A percentile compares a stretch with the other conserved stretches of the same genome.
Evolutionary conservation across 2,797 vertebrate genomes (phyloP).

Genomic region (Anabacerthia variegaticeps): DNA sequence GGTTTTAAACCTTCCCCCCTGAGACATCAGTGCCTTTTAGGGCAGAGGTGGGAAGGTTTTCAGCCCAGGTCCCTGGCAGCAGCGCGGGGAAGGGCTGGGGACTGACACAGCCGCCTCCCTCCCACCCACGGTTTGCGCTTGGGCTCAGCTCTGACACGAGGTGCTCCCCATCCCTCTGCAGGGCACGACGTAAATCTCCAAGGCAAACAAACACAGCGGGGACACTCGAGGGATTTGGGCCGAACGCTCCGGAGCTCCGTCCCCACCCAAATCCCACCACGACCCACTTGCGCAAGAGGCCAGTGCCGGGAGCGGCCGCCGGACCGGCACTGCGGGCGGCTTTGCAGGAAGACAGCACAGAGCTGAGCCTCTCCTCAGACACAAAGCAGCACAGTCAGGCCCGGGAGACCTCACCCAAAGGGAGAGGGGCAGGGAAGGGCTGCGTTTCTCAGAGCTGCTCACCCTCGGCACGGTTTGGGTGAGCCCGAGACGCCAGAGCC

Average conservation of each 20-base stretch:
- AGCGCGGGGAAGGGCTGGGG: neutral
- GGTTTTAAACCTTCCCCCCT: neutral
- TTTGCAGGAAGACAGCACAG: neutral
- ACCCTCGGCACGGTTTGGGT: neutral
- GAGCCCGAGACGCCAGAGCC: neutral
- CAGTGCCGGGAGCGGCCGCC: neutral
- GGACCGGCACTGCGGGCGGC: accelerated
- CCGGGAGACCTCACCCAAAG: neutral
- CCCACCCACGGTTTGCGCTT: accelerated
- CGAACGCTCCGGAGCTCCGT: neutral
- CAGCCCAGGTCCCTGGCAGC: neutral
- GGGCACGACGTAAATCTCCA: neutral
- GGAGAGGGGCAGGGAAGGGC: constrained; percentile 29
- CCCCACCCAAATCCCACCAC: accelerated
- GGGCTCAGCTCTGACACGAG: neutral
- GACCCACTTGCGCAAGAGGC: neutral
- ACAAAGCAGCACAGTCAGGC: neutral
- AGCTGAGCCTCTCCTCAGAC: neutral
- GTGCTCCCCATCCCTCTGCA: accelerated
- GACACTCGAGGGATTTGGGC: neutral
- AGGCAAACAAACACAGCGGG: neutral
- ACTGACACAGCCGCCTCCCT: neutral
- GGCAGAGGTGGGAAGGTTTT: neutral
- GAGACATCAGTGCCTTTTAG: neutral
- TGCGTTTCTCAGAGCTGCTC: neutral